These are phyloP conservation scores for Thecophora atra DNA, from an alignment of 2,888 invertebrate species.

Conservation along the genomic window DNA sequence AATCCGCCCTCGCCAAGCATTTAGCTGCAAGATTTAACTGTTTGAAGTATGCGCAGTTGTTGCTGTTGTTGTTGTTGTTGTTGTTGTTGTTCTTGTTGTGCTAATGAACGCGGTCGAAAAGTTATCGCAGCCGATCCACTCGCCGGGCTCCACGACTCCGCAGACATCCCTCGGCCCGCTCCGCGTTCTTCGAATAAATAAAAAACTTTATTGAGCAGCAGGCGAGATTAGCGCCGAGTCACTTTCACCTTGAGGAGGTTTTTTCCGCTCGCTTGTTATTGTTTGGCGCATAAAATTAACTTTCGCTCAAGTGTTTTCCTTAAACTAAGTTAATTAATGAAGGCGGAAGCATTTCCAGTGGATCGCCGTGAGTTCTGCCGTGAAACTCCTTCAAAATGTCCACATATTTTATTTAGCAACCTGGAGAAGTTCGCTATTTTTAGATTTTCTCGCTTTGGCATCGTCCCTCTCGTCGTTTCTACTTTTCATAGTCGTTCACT, in stretches of 20 bases:
- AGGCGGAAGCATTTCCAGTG: no score
- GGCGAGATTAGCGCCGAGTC: neutral
- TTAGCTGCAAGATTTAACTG: constrained; percentile 31
- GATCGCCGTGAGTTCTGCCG: no score
- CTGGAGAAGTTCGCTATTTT: neutral
- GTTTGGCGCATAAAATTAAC: neutral
- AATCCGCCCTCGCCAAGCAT: neutral
- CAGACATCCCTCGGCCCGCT: neutral
- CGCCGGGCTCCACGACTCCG: neutral
- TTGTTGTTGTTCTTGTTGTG: constrained; percentile 9
- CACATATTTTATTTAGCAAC: no score
- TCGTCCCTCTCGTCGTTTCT: no score
- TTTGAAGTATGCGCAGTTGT: constrained; percentile 57
- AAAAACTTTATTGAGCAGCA: constrained; percentile 3
- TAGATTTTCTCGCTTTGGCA: neutral
- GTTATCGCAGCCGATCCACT: constrained; percentile 10
- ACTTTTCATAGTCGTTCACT: no score
- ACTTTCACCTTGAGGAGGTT: neutral
- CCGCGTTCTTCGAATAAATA: neutral
- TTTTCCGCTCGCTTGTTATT: neutral
- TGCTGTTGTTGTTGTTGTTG: constrained; percentile 39
- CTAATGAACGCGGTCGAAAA: constrained; percentile 58
- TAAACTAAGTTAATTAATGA: no score
- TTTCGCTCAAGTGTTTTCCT: no score
- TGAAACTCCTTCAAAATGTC: no score